Percentiles rank a stretch among this genome's conserved stretches.
phyloP scores from a whole-genome alignment of 2,113 vertebrate species.

The Salvator merianae region DNA sequence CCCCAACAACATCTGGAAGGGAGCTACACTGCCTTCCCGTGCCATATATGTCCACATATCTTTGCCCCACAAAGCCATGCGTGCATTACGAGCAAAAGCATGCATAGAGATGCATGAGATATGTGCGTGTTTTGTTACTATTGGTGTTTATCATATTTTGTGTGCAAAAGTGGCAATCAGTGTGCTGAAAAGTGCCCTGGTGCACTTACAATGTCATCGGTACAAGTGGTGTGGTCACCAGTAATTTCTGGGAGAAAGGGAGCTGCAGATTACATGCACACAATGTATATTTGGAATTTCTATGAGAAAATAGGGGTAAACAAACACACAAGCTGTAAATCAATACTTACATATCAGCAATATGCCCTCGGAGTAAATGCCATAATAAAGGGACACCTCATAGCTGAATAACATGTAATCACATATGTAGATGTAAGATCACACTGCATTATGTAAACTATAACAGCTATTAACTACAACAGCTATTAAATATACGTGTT shows the following conservation, averaged over 20 bases:
- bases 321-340: not conserved
- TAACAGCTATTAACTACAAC: not conserved
- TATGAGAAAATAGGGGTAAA: not conserved
- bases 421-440: not conserved
- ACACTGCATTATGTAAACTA: not conserved
- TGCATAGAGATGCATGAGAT: not conserved
- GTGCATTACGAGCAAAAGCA: not conserved
- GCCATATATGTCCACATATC: not conserved
- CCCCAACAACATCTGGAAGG: no score
- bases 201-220: not conserved
- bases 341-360: not conserved
- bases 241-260: not conserved
- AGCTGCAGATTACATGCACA: not conserved
- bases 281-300: not conserved
- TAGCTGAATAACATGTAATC: not conserved
- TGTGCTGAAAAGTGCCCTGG: no score
- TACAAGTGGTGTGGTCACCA: not conserved
- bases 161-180: not conserved
- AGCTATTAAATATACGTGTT: not conserved
- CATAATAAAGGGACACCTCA: not conserved
- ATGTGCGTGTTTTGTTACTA: not conserved
- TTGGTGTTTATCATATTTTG: not conserved
- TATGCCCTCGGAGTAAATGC: not conserved
- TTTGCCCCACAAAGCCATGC: not conserved
- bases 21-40: no score